Conservation (phyloP, 2,888 invertebrate species). For the Pegoplata infirma region DNA sequence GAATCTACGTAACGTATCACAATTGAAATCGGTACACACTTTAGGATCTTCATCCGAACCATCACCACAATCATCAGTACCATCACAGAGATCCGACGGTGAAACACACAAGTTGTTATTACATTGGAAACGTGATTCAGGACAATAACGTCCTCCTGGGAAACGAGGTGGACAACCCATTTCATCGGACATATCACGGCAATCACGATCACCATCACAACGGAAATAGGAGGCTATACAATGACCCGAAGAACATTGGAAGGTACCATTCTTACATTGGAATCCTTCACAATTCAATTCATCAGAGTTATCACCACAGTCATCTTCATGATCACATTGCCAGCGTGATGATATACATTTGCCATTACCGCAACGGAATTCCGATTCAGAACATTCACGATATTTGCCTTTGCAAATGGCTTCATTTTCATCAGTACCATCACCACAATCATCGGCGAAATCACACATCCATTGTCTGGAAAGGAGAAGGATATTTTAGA, state of each 20-base stretch:
- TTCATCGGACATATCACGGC: conserved; percentile 93
- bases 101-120: conserved; percentile 94
- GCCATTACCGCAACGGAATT: conserved; percentile 91
- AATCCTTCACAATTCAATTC: conserved; percentile 90
- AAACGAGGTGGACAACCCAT: conserved; percentile 92
- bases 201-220: conserved; percentile 94
- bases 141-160: conserved; percentile 93
- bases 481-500: too few species aligned
- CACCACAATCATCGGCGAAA: conserved; percentile 97
- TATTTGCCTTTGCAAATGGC: conserved; percentile 89
- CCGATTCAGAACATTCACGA: conserved; percentile 95
- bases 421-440: conserved; percentile 93
- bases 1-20: conserved; percentile 90
- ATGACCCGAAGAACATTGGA: conserved; percentile 95
- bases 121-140: conserved; percentile 94
- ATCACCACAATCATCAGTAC: conserved; percentile 95
- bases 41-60: conserved; percentile 90
- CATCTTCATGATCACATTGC: conserved; percentile 97
- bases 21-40: conserved; percentile 91
- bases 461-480: conserved; percentile 93
- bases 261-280: conserved; percentile 92
- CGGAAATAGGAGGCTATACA: conserved; percentile 93
- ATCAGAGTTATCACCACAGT: conserved; percentile 97
- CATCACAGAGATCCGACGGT: conserved; percentile 93
- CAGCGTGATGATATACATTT: conserved; percentile 95